Evolutionary conservation across 2,888 invertebrate genomes (phyloP).

Genomic region (Masnerella sp.): DNA sequence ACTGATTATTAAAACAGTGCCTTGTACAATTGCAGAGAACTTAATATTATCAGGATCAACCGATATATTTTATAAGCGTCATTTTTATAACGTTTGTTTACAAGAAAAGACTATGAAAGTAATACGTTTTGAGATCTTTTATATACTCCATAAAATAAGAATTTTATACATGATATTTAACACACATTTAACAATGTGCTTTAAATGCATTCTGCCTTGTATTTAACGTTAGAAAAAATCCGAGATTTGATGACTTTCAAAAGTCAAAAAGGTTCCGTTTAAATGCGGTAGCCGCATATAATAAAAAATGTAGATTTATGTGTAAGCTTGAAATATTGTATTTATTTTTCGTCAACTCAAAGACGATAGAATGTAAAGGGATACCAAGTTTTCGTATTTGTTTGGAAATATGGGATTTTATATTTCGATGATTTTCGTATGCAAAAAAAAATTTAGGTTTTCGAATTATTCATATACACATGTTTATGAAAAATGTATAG

Average conservation of each 20-base stretch:
- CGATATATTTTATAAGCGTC: too few relatives aligned
- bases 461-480: too few relatives aligned
- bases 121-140: too few relatives aligned
- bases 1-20: too few relatives aligned
- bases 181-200: not conserved
- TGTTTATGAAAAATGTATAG: too few relatives aligned
- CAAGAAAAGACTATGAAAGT: too few relatives aligned
- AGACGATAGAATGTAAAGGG: conserved; percentile 65
- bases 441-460: conserved; percentile 6
- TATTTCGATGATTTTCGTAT: too few relatives aligned
- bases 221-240: conserved; percentile 51
- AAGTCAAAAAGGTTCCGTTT: conserved; percentile 35
- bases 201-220: conserved; percentile 47
- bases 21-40: too few relatives aligned
- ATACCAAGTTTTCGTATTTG: conserved; percentile 51
- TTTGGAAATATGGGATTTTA: conserved; percentile 12
- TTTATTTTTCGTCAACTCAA: conserved; percentile 64
- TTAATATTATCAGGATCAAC: too few relatives aligned
- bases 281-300: conserved; percentile 29
- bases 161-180: not conserved
- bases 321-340: conserved; percentile 62
- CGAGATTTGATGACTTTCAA: conserved; percentile 37
- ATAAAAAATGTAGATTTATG: conserved; percentile 52
- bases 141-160: too few relatives aligned
- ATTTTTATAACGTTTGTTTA: too few relatives aligned